Conservation (phyloP, 1,140 invertebrate species). For the Apis cerana region DNA sequence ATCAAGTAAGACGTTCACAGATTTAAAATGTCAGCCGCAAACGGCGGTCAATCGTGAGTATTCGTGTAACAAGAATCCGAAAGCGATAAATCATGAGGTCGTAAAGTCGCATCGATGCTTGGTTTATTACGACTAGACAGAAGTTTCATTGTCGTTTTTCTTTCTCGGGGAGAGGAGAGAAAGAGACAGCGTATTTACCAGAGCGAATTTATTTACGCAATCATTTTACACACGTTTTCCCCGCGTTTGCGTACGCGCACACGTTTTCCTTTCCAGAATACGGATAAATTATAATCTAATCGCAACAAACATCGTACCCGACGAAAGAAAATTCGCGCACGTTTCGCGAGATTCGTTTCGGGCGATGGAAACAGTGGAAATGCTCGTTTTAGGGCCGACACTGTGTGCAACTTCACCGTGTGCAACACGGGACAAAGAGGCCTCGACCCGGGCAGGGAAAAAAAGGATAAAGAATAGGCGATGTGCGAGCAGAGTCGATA, state of each 20-base stretch:
- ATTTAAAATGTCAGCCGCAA: not conserved
- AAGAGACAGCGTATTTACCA: not conserved
- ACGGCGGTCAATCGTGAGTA: not conserved
- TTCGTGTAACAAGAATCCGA: not conserved
- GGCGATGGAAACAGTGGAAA: constrained; percentile 23
- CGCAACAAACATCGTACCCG: not conserved
- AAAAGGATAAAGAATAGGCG: constrained; percentile 50
- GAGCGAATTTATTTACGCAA: not conserved
- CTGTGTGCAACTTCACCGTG: not conserved
- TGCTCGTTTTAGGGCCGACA: constrained; percentile 2
- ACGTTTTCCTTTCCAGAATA: not conserved
- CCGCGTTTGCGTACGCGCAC: too few species aligned
- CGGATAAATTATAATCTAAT: not conserved
- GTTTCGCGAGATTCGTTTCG: not conserved
- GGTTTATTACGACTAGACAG: not conserved
- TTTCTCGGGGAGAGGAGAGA: too few species aligned
- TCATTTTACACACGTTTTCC: too few species aligned
- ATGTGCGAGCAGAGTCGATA: constrained; percentile 66
- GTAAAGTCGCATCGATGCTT: not conserved
- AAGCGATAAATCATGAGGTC: not conserved
- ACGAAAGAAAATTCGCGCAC: not conserved
- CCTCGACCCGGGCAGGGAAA: constrained; percentile 22
- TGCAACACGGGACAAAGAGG: not conserved
- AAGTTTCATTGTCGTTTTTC: not conserved
- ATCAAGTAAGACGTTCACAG: not conserved